Conservation (phyloP, 1,140 invertebrate genomes). For the Drosophila pandora region DNA sequence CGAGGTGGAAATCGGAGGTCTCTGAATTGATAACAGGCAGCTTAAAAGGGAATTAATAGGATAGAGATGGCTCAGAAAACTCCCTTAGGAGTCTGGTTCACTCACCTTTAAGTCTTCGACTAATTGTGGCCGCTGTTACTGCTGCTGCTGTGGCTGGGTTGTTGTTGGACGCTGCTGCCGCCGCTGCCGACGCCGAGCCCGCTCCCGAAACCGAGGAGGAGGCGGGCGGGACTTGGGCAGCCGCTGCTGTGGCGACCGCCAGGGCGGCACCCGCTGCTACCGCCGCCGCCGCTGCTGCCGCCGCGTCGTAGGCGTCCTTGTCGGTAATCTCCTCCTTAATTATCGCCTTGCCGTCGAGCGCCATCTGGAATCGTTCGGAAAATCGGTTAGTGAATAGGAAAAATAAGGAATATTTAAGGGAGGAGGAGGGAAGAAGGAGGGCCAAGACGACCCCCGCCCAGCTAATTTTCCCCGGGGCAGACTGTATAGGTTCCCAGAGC, state of each 20-base stretch:
- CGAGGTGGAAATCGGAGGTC: no score
- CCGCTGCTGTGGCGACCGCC: constrained; percentile 51
- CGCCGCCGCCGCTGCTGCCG: constrained; percentile 57
- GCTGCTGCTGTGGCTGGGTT: constrained; percentile 50
- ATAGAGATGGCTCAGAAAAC: constrained; percentile 14
- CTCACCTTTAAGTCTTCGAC: constrained; percentile 74
- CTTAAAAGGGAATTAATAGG: neutral
- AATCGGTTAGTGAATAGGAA: constrained; percentile 45
- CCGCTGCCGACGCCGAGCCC: constrained; percentile 20
- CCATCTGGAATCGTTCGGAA: constrained; percentile 77
- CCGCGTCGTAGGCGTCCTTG: constrained; percentile 82
- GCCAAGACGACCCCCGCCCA: constrained; percentile 10
- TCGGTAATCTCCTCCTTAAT: constrained; percentile 84
- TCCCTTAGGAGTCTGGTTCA: constrained; percentile 32
- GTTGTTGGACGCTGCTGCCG: constrained; percentile 33
- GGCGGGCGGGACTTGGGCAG: constrained; percentile 42
- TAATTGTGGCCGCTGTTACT: constrained; percentile 70
- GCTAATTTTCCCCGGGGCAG: constrained; percentile 25
- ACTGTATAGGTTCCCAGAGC: constrained; percentile 60
- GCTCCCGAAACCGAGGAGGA: constrained; percentile 35
- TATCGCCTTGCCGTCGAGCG: constrained; percentile 83
- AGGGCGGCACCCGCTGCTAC: constrained; percentile 52
- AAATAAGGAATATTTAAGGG: neutral
- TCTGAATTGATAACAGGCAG: neutral
- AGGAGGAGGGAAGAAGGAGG: no score